Evolutionary conservation across 2,113 vertebrate species (phyloP), one percentile per base, ranked within the genome.

Genomic region (Ptychochromis oligacanthus): DNA sequence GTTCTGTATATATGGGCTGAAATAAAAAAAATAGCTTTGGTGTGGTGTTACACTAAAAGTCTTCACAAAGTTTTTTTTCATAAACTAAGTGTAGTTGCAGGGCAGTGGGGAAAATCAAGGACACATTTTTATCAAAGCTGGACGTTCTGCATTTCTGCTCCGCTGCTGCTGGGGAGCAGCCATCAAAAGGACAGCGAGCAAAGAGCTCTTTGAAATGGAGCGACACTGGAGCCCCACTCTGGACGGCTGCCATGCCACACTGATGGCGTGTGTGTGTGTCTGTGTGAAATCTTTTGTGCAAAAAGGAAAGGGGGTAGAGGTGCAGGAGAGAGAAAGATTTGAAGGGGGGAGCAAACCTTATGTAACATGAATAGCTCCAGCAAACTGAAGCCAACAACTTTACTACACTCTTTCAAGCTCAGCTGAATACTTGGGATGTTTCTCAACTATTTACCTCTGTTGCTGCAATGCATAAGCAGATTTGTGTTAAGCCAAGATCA

Each of bases 141-240:
- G 80, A 90, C 22, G 60, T 56, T 83, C 28, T 5, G 64, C 80
- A 62, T 84, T 87, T 93, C 87, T 88, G 90, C 87, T 92, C 84
- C 83, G 60, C 84, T 87, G 88, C 86, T 87, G 92, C 84, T 56
- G 83, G 70, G 59, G 79, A 80, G 87, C 86, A 77, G 84, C 83
- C 90, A 87, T 94, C 93, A 94, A 90, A 91, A 91, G 88, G 85
- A 90, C 77, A 65, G 78, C 80, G 22, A 91, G 92, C 84, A 89
- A 93, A 93, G 91, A 87, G 74, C 82, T 79, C 93, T 94, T 92
- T 93, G 92, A 95, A 93, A 91, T 26, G n/a, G 20, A 79, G 84
- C 79, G 80, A 92, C 91, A 88, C 80, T 70, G 88, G 91, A 94
- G 86, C 88, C 88, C 86, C 86, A 86, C 88, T 78, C 84, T 92